Conservation (phyloP, 2,888 invertebrate genomes). For the Automeris io region DNA sequence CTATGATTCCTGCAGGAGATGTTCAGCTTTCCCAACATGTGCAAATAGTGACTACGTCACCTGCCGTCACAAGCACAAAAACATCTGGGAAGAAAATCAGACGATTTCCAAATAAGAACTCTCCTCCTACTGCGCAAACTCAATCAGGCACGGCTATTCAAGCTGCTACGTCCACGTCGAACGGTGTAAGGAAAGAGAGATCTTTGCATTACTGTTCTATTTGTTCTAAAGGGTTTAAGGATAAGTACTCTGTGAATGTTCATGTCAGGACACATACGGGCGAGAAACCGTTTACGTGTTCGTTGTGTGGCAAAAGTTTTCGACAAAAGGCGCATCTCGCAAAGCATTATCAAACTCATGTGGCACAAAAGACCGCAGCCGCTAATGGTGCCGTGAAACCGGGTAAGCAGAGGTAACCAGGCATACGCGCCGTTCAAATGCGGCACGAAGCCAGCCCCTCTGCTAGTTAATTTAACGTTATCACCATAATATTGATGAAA, state of each 20-base stretch:
- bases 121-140: conserved; percentile 52
- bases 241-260: conserved; percentile 98
- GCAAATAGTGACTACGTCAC: conserved; percentile 77
- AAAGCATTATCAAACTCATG: conserved; percentile 95
- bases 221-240: conserved; percentile 95
- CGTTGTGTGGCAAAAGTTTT: conserved; percentile 94
- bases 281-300: conserved; percentile 97
- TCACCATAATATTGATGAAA: conserved; percentile 54
- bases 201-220: conserved; percentile 94
- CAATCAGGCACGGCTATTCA: conserved; percentile 59
- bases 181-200: conserved; percentile 89
- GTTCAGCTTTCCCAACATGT: conserved; percentile 68
- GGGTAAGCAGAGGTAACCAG: conserved; percentile 70
- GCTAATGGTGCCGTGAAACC: conserved; percentile 79
- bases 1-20: conserved; percentile 67
- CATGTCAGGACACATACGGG: conserved; percentile 98
- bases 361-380: conserved; percentile 87
- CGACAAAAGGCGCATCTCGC: conserved; percentile 94
- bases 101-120: conserved; percentile 75
- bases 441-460: conserved; percentile 15
- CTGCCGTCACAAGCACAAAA: conserved; percentile 79
- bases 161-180: conserved; percentile 79
- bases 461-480: conserved; percentile 67
- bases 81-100: conserved; percentile 83
- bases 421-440: conserved; percentile 14